A percentile compares a stretch with the other conserved stretches of the same genome.
Evolutionary conservation across 1,140 invertebrate genomes (phyloP).

Genomic region (Drosophila repleta): DNA sequence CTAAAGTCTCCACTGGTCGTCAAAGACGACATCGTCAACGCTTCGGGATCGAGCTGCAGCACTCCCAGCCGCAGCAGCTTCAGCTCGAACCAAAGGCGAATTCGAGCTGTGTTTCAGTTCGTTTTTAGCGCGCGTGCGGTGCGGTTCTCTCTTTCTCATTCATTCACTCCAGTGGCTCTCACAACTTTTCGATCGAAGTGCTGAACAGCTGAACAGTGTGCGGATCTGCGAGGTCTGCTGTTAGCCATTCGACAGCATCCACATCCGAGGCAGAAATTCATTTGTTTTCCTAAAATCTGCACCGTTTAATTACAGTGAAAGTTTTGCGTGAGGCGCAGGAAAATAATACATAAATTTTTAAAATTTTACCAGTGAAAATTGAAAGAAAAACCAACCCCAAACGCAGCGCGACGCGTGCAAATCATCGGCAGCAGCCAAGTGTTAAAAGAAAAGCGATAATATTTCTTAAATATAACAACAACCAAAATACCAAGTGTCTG

Average conservation of each 20-base stretch:
- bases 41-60: conserved; percentile 42
- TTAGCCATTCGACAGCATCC: conserved; percentile 18
- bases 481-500: conserved; percentile 51
- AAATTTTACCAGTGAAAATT: conserved; percentile 78
- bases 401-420: conserved; percentile 55
- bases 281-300: conserved; percentile 28
- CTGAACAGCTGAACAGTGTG: conserved; percentile 35
- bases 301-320: conserved; percentile 70
- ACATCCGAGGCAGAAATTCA: conserved; percentile 11
- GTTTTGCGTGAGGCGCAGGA: conserved; percentile 46
- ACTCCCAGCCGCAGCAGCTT: conserved; percentile 3
- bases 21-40: conserved; percentile 29
- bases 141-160: conserved; percentile 66
- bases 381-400: conserved; percentile 32
- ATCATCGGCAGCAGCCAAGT: conserved; percentile 54
- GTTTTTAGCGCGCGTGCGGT: conserved; percentile 82
- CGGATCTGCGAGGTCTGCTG: conserved; percentile 18
- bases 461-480: conserved; percentile 52
- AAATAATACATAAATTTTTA: conserved; percentile 29
- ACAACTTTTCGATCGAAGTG: conserved; percentile 3
- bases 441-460: conserved; percentile 63
- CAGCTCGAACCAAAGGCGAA: conserved; percentile 36
- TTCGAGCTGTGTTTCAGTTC: conserved; percentile 71
- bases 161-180: conserved; percentile 25
- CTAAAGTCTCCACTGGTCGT: conserved; percentile 60